Percentiles rank a stretch among this genome's conserved stretches.
Conservation (phyloP, 2,113 vertebrate genomes). For the Caretta caretta region DNA sequence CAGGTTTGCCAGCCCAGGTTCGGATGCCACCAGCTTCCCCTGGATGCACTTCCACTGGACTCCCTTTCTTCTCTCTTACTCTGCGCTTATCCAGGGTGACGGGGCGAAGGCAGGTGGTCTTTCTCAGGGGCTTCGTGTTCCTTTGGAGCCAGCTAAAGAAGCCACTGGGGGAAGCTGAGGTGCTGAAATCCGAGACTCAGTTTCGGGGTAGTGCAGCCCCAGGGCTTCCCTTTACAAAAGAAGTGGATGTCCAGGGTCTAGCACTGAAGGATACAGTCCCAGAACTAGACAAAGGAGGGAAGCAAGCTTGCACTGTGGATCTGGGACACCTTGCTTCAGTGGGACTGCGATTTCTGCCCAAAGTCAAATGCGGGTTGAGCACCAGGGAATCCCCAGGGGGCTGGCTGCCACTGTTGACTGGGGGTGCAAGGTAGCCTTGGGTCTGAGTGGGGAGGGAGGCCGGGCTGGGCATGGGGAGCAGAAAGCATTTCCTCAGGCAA, state of each 20-base stretch:
- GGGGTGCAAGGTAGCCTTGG: neutral
- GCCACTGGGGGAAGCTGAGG: neutral
- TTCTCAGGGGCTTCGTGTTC: neutral
- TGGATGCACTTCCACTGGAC: neutral
- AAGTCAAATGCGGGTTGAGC: neutral
- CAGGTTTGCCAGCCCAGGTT: neutral
- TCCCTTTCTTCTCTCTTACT: neutral
- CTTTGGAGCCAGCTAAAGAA: no score
- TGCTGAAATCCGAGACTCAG: neutral
- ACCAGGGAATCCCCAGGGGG: neutral
- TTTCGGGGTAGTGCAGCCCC: neutral
- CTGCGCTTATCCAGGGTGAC: no score
- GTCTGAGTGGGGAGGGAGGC: neutral
- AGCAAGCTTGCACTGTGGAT: neutral
- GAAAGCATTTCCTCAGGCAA: accelerated
- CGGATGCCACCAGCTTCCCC: neutral
- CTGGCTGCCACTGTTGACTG: neutral
- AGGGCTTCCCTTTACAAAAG: neutral
- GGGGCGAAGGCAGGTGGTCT: no score
- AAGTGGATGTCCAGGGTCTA: neutral
- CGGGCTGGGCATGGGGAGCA: neutral
- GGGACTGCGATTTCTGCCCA: neutral
- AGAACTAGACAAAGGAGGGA: neutral
- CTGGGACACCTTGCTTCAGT: neutral
- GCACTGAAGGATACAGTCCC: neutral